Conservation (phyloP, 2,113 vertebrate genomes). For the Helogale parvula region DNA sequence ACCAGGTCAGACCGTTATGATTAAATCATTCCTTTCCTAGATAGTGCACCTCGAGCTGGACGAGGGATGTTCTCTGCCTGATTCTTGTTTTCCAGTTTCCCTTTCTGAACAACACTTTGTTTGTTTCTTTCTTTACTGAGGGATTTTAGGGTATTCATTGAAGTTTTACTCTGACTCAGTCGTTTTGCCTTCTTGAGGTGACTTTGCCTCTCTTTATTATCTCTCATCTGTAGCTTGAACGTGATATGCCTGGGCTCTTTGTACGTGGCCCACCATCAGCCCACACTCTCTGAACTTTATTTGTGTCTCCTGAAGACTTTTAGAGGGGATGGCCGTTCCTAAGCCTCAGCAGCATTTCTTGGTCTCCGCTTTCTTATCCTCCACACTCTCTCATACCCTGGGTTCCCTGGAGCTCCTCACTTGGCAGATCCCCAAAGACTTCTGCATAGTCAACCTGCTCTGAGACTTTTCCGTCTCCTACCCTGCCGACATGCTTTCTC, state of each 20-base stretch:
- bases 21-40: background rate
- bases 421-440: background rate
- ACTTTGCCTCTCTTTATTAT: background rate
- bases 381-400: background rate
- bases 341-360: background rate
- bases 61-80: background rate
- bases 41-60: background rate
- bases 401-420: background rate
- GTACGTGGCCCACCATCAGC: background rate
- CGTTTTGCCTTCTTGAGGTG: background rate
- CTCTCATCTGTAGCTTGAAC: background rate
- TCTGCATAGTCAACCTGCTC: background rate
- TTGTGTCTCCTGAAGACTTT: conserved; percentile 8
- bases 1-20: background rate
- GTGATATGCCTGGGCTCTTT: background rate
- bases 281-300: background rate
- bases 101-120: background rate
- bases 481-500: background rate
- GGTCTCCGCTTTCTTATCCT: background rate
- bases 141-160: background rate
- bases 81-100: background rate
- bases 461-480: background rate
- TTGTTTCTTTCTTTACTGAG: background rate
- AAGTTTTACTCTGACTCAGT: background rate
- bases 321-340: background rate